Base-by-base conservation (phyloP, 2,888 invertebrate species). In the Amorpha juglandis region DNA sequence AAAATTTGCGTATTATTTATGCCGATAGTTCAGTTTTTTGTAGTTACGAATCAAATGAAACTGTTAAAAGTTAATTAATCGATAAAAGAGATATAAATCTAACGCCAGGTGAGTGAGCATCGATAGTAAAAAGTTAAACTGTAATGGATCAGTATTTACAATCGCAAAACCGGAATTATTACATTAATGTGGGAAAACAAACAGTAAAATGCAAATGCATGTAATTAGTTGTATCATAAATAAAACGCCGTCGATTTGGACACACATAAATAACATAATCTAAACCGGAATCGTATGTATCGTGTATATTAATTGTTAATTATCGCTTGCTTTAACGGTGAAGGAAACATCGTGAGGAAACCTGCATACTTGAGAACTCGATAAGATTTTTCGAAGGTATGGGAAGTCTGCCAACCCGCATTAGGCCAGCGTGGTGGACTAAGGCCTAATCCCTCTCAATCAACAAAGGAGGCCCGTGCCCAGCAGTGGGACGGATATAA, bases 201-300 rank as follows among this genome's bases (percentile, higher is more conserved):
- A 83, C 78, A 82, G 73, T 81, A 80, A 85, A 84, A 86, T 84
- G 83, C 82, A 83, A 86, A 86, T 86, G 76, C 67, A 78, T 76
- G 81, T 86, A 86, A 87, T 88, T 88, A 84, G 79, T 79, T 74
- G 76, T 73, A 72, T 76, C 78, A 83, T 88, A 86, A 87, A 88
- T 84, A 86, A 80, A 74, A 77, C 71, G 72, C 71, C 71, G 75
- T 78, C 79, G 76, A 83, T 81, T 78, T 72, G 67, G 75, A 72
- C 72, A 68, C 71, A 77, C 79, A 82, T 89, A 86, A 88, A 88
- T 86, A 83, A 84, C 74, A 73, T 76, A 84, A 81, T 82, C 78
- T 74, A 78, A 80, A 77, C 77, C 71, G 74, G 78, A 82, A 82
- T 82, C 81, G 81, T 80, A 82, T n/a, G n/a, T n/a, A n/a, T n/a